Percentiles rank a stretch among this genome's conserved stretches.
These are phyloP conservation scores for Glossophaga mutica DNA, from an alignment of 2,797 vertebrate species.

Conservation along the genomic window DNA sequence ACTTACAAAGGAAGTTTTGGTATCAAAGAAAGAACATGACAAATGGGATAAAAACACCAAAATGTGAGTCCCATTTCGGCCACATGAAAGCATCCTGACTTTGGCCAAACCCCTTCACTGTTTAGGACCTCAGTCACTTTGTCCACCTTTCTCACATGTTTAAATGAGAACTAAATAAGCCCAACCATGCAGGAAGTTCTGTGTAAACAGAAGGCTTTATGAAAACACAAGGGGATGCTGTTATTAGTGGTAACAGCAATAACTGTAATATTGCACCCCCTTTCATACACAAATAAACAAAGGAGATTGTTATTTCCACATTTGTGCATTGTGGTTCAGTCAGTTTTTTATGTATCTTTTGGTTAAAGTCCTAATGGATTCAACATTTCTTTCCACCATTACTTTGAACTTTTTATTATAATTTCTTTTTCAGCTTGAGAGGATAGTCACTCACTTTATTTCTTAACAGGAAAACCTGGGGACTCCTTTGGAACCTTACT, in stretches of 20 bases:
- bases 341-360: not conserved
- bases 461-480: not conserved
- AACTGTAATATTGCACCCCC: not conserved
- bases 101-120: not conserved
- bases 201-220: not conserved
- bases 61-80: not conserved
- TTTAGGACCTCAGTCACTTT: not conserved
- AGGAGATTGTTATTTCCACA: not conserved
- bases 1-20: not conserved
- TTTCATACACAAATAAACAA: slow-evolving; percentile 14
- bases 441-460: not conserved
- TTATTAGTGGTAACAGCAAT: not conserved
- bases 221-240: not conserved
- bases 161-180: not conserved
- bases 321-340: not conserved
- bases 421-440: slow-evolving; percentile 19
- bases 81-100: not conserved
- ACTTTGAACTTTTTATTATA: slow-evolving; percentile 20
- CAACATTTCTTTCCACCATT: slow-evolving; percentile 28
- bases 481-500: not conserved
- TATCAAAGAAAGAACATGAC: not conserved
- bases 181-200: not conserved
- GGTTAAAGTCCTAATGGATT: not conserved
- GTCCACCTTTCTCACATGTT: not conserved
- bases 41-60: not conserved